These are phyloP conservation scores for Tragulus kanchil DNA, from an alignment of 2,113 vertebrate species.

Conservation along the genomic window DNA sequence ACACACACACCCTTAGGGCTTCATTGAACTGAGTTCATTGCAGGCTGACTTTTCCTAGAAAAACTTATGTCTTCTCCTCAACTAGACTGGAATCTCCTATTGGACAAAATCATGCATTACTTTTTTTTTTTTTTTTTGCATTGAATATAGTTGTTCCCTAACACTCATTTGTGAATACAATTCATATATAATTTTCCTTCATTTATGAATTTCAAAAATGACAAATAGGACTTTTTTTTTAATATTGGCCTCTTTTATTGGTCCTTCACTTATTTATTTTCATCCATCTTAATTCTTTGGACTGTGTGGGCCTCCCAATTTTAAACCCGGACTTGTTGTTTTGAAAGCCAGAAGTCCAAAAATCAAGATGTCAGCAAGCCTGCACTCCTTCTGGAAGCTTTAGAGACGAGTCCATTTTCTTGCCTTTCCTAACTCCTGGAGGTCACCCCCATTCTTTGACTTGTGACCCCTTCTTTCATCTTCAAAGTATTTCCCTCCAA, in stretches of 20 bases:
- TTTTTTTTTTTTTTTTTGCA: background rate
- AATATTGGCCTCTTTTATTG: too few relatives aligned
- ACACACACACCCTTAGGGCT: background rate
- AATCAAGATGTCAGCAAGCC: background rate
- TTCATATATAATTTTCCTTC: conserved; percentile 6
- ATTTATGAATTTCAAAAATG: background rate
- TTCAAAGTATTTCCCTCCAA: background rate
- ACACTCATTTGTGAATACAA: background rate
- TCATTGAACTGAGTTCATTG: background rate
- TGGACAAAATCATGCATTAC: background rate
- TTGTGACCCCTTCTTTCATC: too few relatives aligned
- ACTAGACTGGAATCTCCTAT: background rate
- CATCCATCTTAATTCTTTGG: too few relatives aligned
- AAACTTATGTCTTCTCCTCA: background rate
- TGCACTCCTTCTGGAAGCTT: background rate
- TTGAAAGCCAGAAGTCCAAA: background rate
- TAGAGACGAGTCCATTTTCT: background rate
- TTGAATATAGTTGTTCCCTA: background rate
- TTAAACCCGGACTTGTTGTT: too few relatives aligned
- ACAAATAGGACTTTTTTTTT: too few relatives aligned
- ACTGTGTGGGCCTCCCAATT: too few relatives aligned
- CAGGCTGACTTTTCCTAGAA: background rate
- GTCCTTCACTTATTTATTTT: too few relatives aligned
- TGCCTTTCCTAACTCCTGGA: background rate
- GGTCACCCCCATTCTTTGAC: too few relatives aligned